A percentile compares a stretch with the other conserved stretches of the same genome.
Evolutionary conservation across 2,888 invertebrate species (phyloP).

Genomic region (Abrostola tripartita): DNA sequence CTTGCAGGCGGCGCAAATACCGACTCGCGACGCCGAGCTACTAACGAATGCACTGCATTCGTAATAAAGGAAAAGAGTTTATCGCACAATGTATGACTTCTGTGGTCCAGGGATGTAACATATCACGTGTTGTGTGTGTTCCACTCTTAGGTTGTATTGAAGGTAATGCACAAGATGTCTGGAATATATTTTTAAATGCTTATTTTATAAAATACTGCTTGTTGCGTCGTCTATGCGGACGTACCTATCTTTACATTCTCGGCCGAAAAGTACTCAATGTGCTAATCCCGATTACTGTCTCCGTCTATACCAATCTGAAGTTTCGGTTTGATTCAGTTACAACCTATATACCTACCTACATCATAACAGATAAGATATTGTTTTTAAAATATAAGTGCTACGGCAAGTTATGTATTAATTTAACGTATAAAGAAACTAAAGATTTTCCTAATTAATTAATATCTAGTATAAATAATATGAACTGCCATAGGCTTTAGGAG

Average conservation of each 20-base stretch:
- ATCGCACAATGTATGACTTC: constrained; percentile 58
- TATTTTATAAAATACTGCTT: neutral
- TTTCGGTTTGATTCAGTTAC: too few relatives aligned
- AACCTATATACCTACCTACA: too few relatives aligned
- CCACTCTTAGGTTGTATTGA: constrained; percentile 17
- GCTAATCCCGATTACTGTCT: neutral
- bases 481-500: too few relatives aligned
- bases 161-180: constrained; percentile 19
- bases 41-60: constrained; percentile 62
- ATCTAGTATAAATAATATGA: too few relatives aligned
- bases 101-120: constrained; percentile 36
- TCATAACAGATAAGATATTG: too few relatives aligned
- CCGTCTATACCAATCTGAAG: too few relatives aligned
- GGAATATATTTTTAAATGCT: neutral
- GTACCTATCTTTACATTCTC: neutral
- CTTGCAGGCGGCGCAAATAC: constrained; percentile 77
- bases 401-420: too few relatives aligned
- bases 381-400: too few relatives aligned
- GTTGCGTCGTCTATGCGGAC: neutral
- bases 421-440: too few relatives aligned
- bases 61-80: constrained; percentile 63
- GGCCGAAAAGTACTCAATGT: neutral
- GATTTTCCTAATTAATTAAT: too few relatives aligned
- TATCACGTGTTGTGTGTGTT: constrained; percentile 34
- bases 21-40: constrained; percentile 64